Conservation (phyloP, 2,888 invertebrate species). For the Laspeyria flexula region DNA sequence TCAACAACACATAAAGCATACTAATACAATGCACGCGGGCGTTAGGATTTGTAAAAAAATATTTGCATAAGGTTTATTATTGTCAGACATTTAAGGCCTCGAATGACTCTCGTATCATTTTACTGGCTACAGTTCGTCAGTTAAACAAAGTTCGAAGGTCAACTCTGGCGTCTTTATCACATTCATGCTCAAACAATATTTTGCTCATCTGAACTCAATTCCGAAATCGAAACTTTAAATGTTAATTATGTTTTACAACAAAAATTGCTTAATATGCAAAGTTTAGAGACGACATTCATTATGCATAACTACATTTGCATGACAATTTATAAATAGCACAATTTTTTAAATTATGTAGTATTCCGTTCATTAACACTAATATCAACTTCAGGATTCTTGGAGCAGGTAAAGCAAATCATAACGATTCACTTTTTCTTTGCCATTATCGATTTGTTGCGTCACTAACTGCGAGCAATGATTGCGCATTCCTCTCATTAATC, state of each 20-base stretch:
- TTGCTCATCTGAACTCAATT: not conserved
- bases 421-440: conserved; percentile 8
- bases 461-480: not conserved
- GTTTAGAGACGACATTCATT: not conserved
- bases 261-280: not conserved
- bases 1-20: conserved; percentile 42
- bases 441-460: not conserved
- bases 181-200: not conserved
- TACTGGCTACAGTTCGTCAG: not conserved
- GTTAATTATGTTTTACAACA: not conserved
- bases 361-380: not conserved
- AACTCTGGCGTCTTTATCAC: not conserved
- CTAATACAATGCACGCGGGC: conserved; percentile 33
- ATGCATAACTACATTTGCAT: conserved; percentile 6
- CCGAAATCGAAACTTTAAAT: not conserved
- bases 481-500: not conserved
- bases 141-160: conserved; percentile 12
- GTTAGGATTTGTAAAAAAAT: conserved; percentile 18
- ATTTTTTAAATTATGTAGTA: not conserved
- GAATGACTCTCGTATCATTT: not conserved
- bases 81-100: not conserved
- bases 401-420: conserved; percentile 13
- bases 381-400: conserved; percentile 1
- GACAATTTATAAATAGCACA: not conserved
- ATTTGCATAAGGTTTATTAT: conserved; percentile 15